Evolutionary conservation across 2,797 vertebrate genomes (phyloP).

Genomic region (Sebastes dallii): DNA sequence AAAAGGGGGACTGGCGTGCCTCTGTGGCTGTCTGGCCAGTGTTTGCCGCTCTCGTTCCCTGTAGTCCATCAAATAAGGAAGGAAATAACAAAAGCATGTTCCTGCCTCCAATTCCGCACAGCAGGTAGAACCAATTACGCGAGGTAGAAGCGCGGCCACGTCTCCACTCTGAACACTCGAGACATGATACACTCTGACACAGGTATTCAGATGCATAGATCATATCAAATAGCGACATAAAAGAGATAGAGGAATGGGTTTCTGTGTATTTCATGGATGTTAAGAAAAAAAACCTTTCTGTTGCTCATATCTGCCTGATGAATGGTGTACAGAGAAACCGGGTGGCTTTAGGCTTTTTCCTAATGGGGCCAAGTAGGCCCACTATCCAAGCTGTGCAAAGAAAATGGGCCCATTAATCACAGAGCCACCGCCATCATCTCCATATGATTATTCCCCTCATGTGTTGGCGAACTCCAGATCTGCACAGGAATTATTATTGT

Average conservation of each 20-base stretch:
- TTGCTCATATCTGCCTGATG: conserved; percentile 66
- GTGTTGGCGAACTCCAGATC: conserved; percentile 59
- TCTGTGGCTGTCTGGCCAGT: conserved; percentile 58
- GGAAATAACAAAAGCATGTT: conserved; percentile 35
- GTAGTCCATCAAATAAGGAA: conserved; percentile 52
- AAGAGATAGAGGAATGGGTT: conserved; percentile 5
- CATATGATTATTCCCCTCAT: conserved; percentile 77
- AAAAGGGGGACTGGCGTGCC: conserved; percentile 79
- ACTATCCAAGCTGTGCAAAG: conserved; percentile 75
- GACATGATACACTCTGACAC: conserved; percentile 22
- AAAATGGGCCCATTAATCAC: conserved; percentile 81
- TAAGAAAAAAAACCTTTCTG: conserved; percentile 38
- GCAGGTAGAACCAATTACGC: conserved; percentile 47
- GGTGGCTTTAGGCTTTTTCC: conserved; percentile 71
- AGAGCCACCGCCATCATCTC: conserved; percentile 72
- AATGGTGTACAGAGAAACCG: conserved; percentile 53
- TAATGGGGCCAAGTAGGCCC: conserved; percentile 79
- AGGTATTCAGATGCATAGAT: conserved; percentile 22
- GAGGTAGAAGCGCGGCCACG: not conserved
- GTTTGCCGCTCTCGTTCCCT: conserved; percentile 33
- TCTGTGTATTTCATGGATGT: conserved; percentile 29
- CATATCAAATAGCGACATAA: conserved; percentile 1
- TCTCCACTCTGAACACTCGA: not conserved
- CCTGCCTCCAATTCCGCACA: conserved; percentile 25
- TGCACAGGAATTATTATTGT: conserved; percentile 65